Percentiles rank a stretch among this genome's conserved stretches.
phyloP scores from a whole-genome alignment of 2,113 vertebrate species.

The Epinephelus fuscoguttatus region DNA sequence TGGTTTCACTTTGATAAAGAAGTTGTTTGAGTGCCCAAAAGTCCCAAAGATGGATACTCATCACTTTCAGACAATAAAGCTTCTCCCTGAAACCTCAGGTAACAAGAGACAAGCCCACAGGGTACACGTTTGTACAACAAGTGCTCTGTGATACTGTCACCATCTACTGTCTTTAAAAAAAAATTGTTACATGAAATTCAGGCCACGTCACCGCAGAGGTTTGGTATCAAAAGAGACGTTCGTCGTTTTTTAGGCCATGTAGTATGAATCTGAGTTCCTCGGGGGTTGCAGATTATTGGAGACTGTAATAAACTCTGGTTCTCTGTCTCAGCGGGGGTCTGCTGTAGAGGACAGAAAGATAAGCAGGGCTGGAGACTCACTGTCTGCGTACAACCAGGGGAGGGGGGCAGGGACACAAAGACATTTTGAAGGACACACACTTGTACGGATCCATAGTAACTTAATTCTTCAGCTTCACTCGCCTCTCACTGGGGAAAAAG shows the following conservation, averaged over 20 bases:
- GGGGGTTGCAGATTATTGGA: slow-evolving; percentile 72
- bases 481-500: slow-evolving; percentile 30
- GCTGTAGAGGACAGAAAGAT: slow-evolving; percentile 76
- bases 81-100: slow-evolving; percentile 10
- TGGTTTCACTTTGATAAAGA: background rate
- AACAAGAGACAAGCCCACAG: background rate
- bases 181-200: background rate
- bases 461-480: slow-evolving; percentile 64
- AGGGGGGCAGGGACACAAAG: slow-evolving; percentile 56
- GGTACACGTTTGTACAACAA: background rate
- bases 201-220: slow-evolving; percentile 13
- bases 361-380: slow-evolving; percentile 74
- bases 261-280: slow-evolving; percentile 56
- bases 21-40: background rate
- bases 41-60: background rate
- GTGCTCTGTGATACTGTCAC: background rate
- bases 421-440: slow-evolving; percentile 71
- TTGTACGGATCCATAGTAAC: slow-evolving; percentile 64
- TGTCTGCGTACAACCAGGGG: slow-evolving; percentile 69
- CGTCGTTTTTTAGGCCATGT: slow-evolving; percentile 37
- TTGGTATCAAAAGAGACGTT: slow-evolving; percentile 13
- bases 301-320: slow-evolving; percentile 78
- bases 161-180: background rate
- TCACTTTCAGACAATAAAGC: background rate
- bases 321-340: slow-evolving; percentile 73